Evolutionary conservation across 2,888 invertebrate species (phyloP), one percentile per base, ranked within the genome.

Genomic region (Morpho deidamia): DNA sequence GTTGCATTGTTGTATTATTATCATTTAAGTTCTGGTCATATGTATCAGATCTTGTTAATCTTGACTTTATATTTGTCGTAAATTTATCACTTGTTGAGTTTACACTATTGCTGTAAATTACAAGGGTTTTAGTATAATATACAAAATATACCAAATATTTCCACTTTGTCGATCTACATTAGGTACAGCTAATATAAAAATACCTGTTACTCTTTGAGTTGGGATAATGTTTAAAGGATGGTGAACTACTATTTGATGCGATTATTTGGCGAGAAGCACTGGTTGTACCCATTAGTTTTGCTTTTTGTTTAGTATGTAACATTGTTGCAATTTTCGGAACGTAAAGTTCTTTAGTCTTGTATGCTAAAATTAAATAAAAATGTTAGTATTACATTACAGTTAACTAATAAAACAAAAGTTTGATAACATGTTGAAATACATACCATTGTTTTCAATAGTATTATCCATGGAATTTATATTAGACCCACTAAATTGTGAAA

Each of bases 321-420:
- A 93, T 81, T 58, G 92, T 92, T 0, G 93, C 92, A 46, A 92
- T 87, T 38, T 88, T 91, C 32, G 94, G 93, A 55, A 94, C 90
- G 58, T 90, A 81, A 0, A 94, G 81, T 71, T 93, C 93, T 65
- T 75, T 79, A 1, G 69, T 76, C 66, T 77, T 83, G 61, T 78
- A 74, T 38, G 77, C 86, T 86, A 60, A 10, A 70, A 61, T 46
- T 46, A 46, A 56, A 39, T 56, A 1, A 11, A 5, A 45, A 32
- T 1, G 51, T 38, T n/a, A 38, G 23, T 23, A 5, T 23, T 23
- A 23, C 2, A 5, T 23, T 23, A 23, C 5, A 23, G 23, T 23
- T 5, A 3, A 23, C 23, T 23, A 23, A 23, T 23, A 23, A 23
- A 23, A 23, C 23, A 23, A 23, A 23, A 23, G 23, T 23, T 23